A percentile compares a stretch with the other conserved stretches of the same genome.
Conservation (phyloP, 2,113 vertebrate species). For the Probosciger aterrimus region DNA sequence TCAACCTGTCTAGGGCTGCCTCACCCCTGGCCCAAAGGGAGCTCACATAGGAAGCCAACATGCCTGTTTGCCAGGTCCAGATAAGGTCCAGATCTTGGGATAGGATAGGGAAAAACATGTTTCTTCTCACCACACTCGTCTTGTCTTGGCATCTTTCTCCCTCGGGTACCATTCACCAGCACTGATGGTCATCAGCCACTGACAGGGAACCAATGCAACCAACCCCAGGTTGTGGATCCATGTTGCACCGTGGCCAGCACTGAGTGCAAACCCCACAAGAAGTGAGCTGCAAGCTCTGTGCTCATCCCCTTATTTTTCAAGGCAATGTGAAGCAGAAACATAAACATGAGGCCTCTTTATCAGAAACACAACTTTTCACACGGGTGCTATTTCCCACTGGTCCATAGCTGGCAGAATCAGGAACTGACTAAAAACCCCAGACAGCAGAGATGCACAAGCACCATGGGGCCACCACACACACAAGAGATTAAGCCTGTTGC, state of each 20-base stretch:
- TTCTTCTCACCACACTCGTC: neutral
- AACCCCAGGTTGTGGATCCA: neutral
- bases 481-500: neutral
- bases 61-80: neutral
- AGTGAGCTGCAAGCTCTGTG: neutral
- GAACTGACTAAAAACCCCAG: neutral
- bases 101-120: neutral
- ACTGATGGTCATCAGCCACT: neutral
- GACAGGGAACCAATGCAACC: neutral
- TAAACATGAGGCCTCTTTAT: neutral
- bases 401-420: neutral
- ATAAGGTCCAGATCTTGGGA: neutral
- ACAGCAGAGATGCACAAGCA: neutral
- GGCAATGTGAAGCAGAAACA: neutral
- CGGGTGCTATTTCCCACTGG: neutral
- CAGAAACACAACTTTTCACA: neutral
- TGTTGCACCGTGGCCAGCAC: neutral
- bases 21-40: neutral
- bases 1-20: neutral
- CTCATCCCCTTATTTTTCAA: neutral
- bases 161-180: fast-evolving
- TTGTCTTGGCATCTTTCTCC: neutral
- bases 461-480: fast-evolving
- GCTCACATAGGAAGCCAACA: neutral
- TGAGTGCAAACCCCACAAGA: neutral